Evolutionary conservation across 64 coral and sea anemone species (phyloP).

Genomic region (Cladopsammia gracilis): DNA sequence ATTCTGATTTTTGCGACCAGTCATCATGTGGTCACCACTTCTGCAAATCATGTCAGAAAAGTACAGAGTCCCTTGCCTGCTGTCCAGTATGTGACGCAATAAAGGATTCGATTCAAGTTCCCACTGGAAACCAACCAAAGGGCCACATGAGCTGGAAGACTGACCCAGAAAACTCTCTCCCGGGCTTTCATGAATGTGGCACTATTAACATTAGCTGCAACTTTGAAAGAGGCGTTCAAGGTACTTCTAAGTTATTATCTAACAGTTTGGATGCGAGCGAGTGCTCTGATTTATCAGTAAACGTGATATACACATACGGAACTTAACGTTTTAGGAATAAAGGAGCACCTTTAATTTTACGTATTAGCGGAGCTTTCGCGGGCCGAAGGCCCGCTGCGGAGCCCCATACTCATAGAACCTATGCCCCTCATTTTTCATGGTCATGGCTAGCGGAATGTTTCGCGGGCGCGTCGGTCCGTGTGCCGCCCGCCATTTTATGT

Average conservation of each 20-base stretch:
- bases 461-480: no score
- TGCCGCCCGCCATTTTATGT: no score
- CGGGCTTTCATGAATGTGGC: background rate
- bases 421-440: no score
- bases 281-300: no score
- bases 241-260: background rate
- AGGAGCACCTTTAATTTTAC: no score
- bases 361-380: no score
- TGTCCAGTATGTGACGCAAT: background rate
- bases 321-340: no score
- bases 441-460: no score
- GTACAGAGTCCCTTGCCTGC: background rate
- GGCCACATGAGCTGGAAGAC: slow-evolving; percentile 17
- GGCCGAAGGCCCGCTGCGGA: no score
- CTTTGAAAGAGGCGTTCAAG: slow-evolving; percentile 38
- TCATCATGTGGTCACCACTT: background rate
- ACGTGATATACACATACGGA: no score
- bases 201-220: slow-evolving; percentile 9
- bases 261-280: background rate
- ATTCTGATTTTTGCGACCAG: background rate
- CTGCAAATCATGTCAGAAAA: background rate
- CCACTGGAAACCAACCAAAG: background rate
- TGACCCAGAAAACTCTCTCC: background rate
- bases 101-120: background rate
- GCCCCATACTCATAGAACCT: no score